Conservation (phyloP, 2,888 invertebrate species). For the Rhingia campestris region DNA sequence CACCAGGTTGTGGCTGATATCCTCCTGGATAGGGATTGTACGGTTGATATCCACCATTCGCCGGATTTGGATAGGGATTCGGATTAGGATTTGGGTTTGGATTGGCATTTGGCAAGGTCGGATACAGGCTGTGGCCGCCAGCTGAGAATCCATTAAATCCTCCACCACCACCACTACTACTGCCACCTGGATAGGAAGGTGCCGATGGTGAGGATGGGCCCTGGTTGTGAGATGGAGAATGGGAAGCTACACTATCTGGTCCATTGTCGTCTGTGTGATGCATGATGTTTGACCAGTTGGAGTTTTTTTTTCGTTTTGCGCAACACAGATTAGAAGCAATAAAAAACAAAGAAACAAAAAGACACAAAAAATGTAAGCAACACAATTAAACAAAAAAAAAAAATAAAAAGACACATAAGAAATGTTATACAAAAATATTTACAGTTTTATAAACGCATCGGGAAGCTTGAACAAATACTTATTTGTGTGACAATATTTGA, state of each 20-base stretch:
- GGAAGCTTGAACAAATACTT: not conserved
- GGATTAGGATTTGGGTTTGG: slow-evolving; percentile 67
- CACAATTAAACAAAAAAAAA: slow-evolving; percentile 38
- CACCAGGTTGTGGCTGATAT: slow-evolving; percentile 77
- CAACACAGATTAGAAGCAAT: slow-evolving; percentile 63
- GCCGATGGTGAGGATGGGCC: slow-evolving; percentile 76
- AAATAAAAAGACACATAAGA: slow-evolving; percentile 16
- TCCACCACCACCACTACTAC: slow-evolving; percentile 77
- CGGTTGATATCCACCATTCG: slow-evolving; percentile 77
- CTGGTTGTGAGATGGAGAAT: slow-evolving; percentile 76
- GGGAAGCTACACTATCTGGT: slow-evolving; percentile 60
- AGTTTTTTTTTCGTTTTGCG: slow-evolving; percentile 66
- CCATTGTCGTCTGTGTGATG: slow-evolving; percentile 46
- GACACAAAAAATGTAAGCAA: slow-evolving; percentile 64
- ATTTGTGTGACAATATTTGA: not conserved
- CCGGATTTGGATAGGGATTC: slow-evolving; percentile 68
- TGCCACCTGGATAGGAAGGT: slow-evolving; percentile 75
- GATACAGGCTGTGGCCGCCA: slow-evolving; percentile 81
- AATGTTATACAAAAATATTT: slow-evolving; percentile 30
- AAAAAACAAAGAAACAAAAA: slow-evolving; percentile 62
- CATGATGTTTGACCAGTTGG: slow-evolving; percentile 55
- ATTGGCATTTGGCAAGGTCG: slow-evolving; percentile 78
- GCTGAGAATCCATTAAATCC: slow-evolving; percentile 81
- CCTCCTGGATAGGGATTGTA: slow-evolving; percentile 78
- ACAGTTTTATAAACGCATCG: not conserved